Conservation (phyloP, 2,113 vertebrate genomes). For the Hemibagrus wyckioides region DNA sequence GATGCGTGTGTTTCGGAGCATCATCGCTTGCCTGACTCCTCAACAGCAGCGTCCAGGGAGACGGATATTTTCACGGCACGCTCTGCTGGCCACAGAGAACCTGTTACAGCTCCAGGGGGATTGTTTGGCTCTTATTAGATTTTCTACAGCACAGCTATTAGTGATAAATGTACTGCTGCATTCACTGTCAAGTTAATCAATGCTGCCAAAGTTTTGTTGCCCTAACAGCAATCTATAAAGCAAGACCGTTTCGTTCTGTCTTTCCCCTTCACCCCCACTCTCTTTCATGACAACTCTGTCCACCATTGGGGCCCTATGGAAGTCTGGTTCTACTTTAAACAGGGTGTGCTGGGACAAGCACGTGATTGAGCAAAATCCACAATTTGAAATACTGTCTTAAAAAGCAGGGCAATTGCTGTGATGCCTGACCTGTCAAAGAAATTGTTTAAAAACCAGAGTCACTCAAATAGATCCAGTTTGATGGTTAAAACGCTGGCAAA, state of each 20-base stretch:
- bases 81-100: conserved; percentile 84
- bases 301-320: conserved; percentile 65
- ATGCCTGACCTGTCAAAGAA: conserved; percentile 65
- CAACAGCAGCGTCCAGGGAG: conserved; percentile 81
- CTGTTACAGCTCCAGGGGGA: conserved; percentile 88
- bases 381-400: conserved; percentile 70
- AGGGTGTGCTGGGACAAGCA: conserved; percentile 26
- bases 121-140: conserved; percentile 91
- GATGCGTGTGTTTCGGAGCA: conserved; percentile 46
- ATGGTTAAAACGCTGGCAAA: conserved; percentile 82
- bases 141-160: conserved; percentile 90
- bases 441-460: conserved; percentile 77
- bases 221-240: conserved; percentile 95
- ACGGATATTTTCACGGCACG: conserved; percentile 85
- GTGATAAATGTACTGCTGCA: conserved; percentile 92
- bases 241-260: conserved; percentile 57
- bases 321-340: conserved; percentile 65
- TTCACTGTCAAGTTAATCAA: conserved; percentile 97
- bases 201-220: conserved; percentile 96
- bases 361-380: conserved; percentile 32
- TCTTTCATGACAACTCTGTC: conserved; percentile 80
- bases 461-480: conserved; percentile 72
- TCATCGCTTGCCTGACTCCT: conserved; percentile 55
- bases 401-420: conserved; percentile 65
- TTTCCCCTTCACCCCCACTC: conserved; percentile 7